Evolutionary conservation across 2,113 vertebrate genomes (phyloP).

Genomic region (Pterophyllum scalare): DNA sequence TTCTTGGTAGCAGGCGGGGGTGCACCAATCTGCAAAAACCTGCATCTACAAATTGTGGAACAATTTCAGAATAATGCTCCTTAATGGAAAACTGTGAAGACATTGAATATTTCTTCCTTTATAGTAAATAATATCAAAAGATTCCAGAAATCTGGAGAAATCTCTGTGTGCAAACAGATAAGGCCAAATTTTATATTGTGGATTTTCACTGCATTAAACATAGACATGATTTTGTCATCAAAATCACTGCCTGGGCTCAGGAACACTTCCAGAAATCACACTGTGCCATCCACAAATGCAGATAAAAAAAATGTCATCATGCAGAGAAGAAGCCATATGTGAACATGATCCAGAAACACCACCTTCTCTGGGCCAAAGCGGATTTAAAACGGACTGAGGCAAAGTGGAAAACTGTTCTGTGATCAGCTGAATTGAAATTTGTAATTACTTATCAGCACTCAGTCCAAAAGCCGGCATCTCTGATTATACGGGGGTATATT

Average conservation of each 20-base stretch:
- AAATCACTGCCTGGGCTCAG: background rate
- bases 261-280: background rate
- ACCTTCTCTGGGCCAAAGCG: background rate
- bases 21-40: no score
- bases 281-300: background rate
- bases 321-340: background rate
- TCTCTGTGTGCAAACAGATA: background rate
- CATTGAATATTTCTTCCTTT: background rate
- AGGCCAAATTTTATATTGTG: accelerated
- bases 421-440: no score
- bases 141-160: background rate
- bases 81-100: accelerated
- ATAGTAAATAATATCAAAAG: background rate
- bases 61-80: background rate
- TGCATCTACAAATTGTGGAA: background rate
- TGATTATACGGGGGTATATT: accelerated
- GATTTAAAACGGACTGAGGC: background rate
- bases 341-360: background rate
- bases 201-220: background rate
- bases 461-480: background rate
- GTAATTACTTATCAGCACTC: background rate
- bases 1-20: background rate
- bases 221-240: background rate
- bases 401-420: background rate
- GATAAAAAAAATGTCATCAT: background rate